Percentiles rank a stretch among this genome's conserved stretches.
Conservation (phyloP, 2,888 invertebrate species). For the Pseudococcus jackbeardsleyi region DNA sequence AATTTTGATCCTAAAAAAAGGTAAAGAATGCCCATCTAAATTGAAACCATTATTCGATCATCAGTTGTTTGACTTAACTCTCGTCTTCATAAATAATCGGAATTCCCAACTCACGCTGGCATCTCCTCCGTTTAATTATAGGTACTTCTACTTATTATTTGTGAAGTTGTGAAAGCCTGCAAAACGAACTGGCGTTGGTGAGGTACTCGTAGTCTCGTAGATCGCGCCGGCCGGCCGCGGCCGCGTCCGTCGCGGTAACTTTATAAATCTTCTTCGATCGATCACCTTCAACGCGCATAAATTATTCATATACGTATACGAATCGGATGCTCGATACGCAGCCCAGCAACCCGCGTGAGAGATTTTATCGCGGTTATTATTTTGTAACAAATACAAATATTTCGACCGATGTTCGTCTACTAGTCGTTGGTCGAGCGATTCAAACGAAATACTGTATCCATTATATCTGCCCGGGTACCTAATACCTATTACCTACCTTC, state of each 20-base stretch:
- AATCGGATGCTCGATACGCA: constrained; percentile 16
- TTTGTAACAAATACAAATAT: constrained; percentile 47
- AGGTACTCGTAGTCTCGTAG: background rate
- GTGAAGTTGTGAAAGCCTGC: background rate
- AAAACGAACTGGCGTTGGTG: background rate
- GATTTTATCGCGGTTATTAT: constrained; percentile 41
- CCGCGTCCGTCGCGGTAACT: background rate
- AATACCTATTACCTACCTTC: background rate
- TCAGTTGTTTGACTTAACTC: background rate
- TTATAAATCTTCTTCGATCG: constrained; percentile 11
- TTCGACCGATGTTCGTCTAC: constrained; percentile 6
- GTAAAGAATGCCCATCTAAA: too few relatives aligned
- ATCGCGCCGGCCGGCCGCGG: too few relatives aligned
- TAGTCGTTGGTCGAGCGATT: background rate
- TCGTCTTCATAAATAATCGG: background rate
- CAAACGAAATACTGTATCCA: background rate
- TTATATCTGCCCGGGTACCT: background rate
- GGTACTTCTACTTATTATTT: background rate
- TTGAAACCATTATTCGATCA: background rate
- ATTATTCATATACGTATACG: constrained; percentile 32
- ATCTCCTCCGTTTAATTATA: constrained; percentile 10
- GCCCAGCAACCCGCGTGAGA: constrained; percentile 18
- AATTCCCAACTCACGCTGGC: background rate
- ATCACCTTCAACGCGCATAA: constrained; percentile 32
- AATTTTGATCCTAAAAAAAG: too few relatives aligned